Evolutionary conservation across 2,797 vertebrate genomes (phyloP).

Genomic region (Anguilla marmorata): DNA sequence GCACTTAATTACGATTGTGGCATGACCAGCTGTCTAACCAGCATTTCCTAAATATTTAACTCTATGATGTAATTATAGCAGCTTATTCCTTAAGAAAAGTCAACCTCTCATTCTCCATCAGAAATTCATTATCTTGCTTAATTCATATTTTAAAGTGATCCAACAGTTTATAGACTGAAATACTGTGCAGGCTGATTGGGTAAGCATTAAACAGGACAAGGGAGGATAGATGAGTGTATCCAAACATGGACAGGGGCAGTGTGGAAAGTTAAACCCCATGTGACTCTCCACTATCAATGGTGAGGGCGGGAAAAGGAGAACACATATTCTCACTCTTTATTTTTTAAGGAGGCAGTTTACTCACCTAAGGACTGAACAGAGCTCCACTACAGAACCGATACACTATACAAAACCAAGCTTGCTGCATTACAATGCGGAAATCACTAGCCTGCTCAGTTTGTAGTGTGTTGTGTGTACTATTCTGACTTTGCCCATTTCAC

Average conservation of each 20-base stretch:
- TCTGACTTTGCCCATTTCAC: background rate
- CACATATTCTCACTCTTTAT: background rate
- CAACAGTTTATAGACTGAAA: background rate
- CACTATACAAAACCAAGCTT: background rate
- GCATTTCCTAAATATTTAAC: background rate
- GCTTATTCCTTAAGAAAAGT: too few relatives aligned
- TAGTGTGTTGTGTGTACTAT: background rate
- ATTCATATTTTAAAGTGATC: background rate
- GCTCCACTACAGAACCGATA: background rate
- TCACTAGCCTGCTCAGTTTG: background rate
- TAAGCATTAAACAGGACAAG: background rate
- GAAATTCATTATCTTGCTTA: background rate
- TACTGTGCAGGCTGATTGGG: background rate
- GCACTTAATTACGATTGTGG: background rate
- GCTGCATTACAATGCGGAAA: background rate
- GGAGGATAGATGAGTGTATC: background rate
- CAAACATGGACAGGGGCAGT: background rate
- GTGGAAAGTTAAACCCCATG: background rate
- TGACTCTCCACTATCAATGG: too few relatives aligned
- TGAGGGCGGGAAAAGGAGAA: too few relatives aligned
- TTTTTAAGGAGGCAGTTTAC: background rate
- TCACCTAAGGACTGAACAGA: background rate
- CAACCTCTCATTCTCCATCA: too few relatives aligned
- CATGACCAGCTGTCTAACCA: background rate
- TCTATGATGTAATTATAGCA: background rate